Conservation (phyloP, 2,113 vertebrate species). For the Sakesphorus luctuosus region DNA sequence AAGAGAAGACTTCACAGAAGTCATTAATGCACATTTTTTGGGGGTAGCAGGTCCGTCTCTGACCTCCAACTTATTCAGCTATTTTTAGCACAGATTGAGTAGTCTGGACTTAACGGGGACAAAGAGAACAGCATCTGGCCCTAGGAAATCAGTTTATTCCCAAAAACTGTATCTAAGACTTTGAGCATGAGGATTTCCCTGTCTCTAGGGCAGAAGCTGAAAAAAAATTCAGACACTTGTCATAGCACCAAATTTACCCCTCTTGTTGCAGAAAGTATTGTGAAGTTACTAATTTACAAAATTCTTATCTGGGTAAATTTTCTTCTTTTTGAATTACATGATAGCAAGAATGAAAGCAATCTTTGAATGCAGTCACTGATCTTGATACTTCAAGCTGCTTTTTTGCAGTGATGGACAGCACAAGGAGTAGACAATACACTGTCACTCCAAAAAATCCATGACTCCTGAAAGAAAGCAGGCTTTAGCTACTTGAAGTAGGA, state of each 20-base stretch:
- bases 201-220: background rate
- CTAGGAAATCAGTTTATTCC: background rate
- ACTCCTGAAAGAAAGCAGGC: slow-evolving; percentile 2
- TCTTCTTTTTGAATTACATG: slow-evolving; percentile 10
- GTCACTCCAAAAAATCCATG: background rate
- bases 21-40: background rate
- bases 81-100: background rate
- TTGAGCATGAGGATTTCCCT: background rate
- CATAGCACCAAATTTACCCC: background rate
- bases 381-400: slow-evolving; percentile 39
- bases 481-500: background rate
- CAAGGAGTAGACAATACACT: background rate
- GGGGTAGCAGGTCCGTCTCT: background rate
- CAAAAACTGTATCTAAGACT: background rate
- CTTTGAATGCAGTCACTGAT: slow-evolving; percentile 25
- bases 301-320: background rate
- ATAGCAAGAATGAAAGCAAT: slow-evolving; percentile 21
- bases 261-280: background rate
- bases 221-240: background rate
- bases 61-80: background rate
- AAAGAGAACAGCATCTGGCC: background rate
- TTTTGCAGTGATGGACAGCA: slow-evolving; percentile 19
- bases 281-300: background rate
- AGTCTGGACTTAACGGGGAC: background rate
- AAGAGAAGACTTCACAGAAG: background rate